A percentile compares a stretch with the other conserved stretches of the same genome.
phyloP scores from a whole-genome alignment of 2,113 vertebrate species.

The Albula goreensis region DNA sequence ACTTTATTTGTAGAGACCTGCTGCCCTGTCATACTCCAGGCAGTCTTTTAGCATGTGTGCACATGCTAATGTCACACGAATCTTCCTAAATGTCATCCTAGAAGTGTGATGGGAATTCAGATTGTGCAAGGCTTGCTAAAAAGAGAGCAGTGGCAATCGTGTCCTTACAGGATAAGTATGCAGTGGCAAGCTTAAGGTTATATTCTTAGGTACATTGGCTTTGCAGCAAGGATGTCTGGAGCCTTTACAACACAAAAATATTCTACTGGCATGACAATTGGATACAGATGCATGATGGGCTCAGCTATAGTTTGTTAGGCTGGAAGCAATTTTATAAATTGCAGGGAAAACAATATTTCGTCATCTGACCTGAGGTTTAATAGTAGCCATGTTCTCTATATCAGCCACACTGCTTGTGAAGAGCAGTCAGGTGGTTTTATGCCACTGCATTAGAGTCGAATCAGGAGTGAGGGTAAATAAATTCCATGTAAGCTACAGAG shows the following conservation, averaged over 20 bases:
- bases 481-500: conserved; percentile 23
- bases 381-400: not conserved
- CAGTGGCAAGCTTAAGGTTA: not conserved
- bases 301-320: not conserved
- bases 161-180: not conserved
- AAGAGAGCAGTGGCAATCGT: not conserved
- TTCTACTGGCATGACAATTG: not conserved
- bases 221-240: not conserved
- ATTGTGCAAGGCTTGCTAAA: not conserved
- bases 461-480: conserved; percentile 18
- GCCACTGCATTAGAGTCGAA: not conserved
- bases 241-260: not conserved
- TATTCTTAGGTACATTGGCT: not conserved
- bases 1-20: not conserved
- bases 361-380: not conserved
- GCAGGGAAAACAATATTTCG: not conserved
- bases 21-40: not conserved
- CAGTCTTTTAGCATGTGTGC: not conserved
- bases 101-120: not conserved
- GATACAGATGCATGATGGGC: not conserved
- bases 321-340: not conserved
- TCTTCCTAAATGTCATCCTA: not conserved
- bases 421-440: not conserved
- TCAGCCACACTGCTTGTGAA: not conserved
- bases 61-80: not conserved